Conservation (phyloP, 2,888 invertebrate species). For the Homarus gammarus region DNA sequence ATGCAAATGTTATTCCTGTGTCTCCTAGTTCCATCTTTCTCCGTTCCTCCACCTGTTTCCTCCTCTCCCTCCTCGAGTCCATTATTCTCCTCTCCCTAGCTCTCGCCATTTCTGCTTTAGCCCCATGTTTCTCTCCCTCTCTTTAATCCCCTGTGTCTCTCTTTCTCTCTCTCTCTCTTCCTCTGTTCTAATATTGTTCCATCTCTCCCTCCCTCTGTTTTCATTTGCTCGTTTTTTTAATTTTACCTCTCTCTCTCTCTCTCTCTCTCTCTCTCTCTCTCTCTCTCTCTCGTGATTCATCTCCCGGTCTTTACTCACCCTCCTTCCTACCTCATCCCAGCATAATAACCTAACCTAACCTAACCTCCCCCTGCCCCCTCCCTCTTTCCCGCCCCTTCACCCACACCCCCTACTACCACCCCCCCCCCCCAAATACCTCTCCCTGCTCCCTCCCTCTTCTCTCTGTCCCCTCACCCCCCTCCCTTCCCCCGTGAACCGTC, state of each 20-base stretch:
- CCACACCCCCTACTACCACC: too few relatives aligned
- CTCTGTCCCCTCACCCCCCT: too few relatives aligned
- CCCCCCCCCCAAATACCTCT: background rate
- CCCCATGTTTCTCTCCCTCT: background rate
- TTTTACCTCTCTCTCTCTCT: background rate
- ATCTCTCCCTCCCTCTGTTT: background rate
- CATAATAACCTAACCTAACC: too few relatives aligned
- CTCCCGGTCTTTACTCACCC: too few relatives aligned
- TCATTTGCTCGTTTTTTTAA: background rate
- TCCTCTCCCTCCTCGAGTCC: background rate
- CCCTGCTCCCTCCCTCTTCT: background rate
- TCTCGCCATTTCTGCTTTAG: background rate
- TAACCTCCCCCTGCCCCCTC: background rate
- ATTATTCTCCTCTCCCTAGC: background rate
- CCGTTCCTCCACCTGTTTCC: background rate
- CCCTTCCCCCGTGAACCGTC: too few relatives aligned
- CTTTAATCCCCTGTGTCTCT: background rate
- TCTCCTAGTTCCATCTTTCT: background rate
- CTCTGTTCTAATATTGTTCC: conserved; percentile 2
- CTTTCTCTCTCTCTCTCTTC: background rate
- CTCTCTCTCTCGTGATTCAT: background rate
- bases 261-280: background rate
- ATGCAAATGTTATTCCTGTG: background rate
- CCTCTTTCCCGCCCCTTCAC: background rate
- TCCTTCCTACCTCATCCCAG: too few relatives aligned